These are phyloP conservation scores for Galerucella calmariensis DNA, from an alignment of 2,888 invertebrate species.

Conservation along the genomic window DNA sequence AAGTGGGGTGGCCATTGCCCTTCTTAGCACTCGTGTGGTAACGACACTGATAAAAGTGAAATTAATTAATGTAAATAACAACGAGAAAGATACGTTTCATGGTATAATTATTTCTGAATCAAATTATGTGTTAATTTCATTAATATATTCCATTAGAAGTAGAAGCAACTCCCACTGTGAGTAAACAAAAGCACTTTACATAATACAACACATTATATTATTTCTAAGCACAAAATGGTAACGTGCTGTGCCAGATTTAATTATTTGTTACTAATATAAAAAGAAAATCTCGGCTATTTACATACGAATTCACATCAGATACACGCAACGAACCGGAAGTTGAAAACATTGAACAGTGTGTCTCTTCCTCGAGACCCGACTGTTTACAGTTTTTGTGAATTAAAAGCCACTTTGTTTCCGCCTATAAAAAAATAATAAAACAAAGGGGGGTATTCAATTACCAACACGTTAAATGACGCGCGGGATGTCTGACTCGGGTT, in stretches of 20 bases:
- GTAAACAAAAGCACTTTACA: not conserved
- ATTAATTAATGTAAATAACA: not conserved
- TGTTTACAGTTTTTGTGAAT: slow-evolving; percentile 4
- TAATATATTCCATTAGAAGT: not conserved
- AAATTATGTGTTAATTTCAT: not conserved
- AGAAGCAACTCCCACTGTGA: not conserved
- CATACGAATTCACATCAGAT: not conserved
- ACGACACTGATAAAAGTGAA: no score
- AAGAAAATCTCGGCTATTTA: not conserved
- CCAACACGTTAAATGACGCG: slow-evolving; percentile 27
- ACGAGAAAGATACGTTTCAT: not conserved
- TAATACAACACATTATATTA: not conserved
- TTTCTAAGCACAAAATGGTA: not conserved
- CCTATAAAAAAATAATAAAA: slow-evolving; percentile 11
- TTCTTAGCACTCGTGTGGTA: no score
- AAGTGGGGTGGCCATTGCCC: no score
- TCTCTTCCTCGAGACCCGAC: not conserved
- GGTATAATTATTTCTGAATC: not conserved
- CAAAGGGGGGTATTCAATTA: slow-evolving; percentile 27
- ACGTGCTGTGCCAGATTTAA: slow-evolving; percentile 9
- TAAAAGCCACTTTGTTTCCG: slow-evolving; percentile 19
- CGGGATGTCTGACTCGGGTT: slow-evolving; percentile 13
- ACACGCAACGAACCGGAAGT: not conserved
- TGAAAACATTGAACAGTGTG: slow-evolving; percentile 3
- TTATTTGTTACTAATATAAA: not conserved